Base-by-base conservation (phyloP, 2,888 invertebrate species). In the Byasa hedistus region DNA sequence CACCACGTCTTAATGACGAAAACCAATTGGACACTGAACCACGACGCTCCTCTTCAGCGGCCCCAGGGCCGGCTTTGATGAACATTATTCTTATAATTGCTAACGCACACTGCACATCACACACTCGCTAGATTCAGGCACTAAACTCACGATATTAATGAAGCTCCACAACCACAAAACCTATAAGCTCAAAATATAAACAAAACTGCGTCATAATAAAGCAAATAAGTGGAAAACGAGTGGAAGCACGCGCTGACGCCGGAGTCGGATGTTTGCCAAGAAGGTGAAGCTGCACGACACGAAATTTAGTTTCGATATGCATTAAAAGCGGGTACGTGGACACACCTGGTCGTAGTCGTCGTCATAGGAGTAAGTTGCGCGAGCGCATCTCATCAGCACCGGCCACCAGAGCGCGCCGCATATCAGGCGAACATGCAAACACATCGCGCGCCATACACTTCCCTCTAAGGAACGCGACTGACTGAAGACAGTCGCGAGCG, bases 11-110 rank as follows among this genome's bases (percentile, higher is more conserved):
- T 80, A 96, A 83, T 70, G 96, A 96, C 72, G 95, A 95, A 86
- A 96, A 96, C 96, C 96, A 96, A 84, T 95, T 95, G 74, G 95
- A 93, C 69, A 96, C 94, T 74, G 94, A 94, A 75, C 94, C 94
- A 71, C 94, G 94, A 75, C 94, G 93, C 82, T 94, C 94, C 73
- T 94, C 92, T 75, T 93, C 89, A 78, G 84, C 86, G 81, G 86
- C 76, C 75, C 81, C 86, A 73, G 88, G 86, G 78, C 85, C 90
- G 75, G 85, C 86, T 77, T 92, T 92, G 84, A 92, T 92, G 75
- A 92, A 92, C 92, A 92, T 92, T 77, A 89, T 89, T 91, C 82
- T 82, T 82, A 60, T 23, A 75, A 80, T 77, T 79, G 80, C 81
- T 77, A 79, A 74, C 76, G 77, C 82, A 80, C 84, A 74, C 76